These are phyloP conservation scores for Hippoglossus stenolepis DNA, from an alignment of 2,113 vertebrate genomes.

Conservation along the genomic window DNA sequence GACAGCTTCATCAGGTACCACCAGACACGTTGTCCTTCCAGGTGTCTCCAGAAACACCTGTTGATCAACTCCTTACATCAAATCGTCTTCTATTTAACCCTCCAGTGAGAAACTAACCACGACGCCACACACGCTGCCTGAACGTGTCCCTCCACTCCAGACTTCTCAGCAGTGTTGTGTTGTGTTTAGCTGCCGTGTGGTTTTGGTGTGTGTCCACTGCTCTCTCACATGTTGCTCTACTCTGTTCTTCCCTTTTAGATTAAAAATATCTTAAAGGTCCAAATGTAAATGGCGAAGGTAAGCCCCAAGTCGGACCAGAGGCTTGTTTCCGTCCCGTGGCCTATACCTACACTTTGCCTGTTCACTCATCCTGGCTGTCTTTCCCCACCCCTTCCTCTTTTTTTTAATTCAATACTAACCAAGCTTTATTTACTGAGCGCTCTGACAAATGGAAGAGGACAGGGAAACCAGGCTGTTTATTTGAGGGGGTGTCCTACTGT, in stretches of 20 bases:
- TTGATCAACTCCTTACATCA: slow-evolving; percentile 30
- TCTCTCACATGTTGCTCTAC: slow-evolving; percentile 82
- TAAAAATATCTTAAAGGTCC: slow-evolving; percentile 88
- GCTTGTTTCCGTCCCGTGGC: slow-evolving; percentile 65
- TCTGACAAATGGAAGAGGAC: slow-evolving; percentile 59
- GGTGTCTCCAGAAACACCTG: slow-evolving; percentile 35
- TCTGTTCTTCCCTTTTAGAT: slow-evolving; percentile 88
- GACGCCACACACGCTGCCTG: slow-evolving; percentile 49
- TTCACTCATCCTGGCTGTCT: slow-evolving; percentile 68
- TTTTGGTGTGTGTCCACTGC: slow-evolving; percentile 56
- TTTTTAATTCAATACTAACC: slow-evolving; percentile 77
- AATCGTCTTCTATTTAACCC: slow-evolving; percentile 47
- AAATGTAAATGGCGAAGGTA: slow-evolving; percentile 91
- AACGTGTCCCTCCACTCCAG: slow-evolving; percentile 6
- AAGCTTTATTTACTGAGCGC: slow-evolving; percentile 71
- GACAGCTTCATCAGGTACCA: slow-evolving; percentile 34
- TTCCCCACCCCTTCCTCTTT: slow-evolving; percentile 17
- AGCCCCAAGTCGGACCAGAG: slow-evolving; percentile 80
- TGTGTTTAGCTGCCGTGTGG: slow-evolving; percentile 45
- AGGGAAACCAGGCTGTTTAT: slow-evolving; percentile 72
- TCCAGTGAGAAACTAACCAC: slow-evolving; percentile 53
- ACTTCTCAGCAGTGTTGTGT: slow-evolving; percentile 46
- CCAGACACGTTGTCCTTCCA: slow-evolving; percentile 14
- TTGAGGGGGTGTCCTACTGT: slow-evolving; percentile 65
- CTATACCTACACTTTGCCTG: slow-evolving; percentile 46